phyloP scores from a whole-genome alignment of 2,888 invertebrate genomes.

The Tetheella fluctuosa region DNA sequence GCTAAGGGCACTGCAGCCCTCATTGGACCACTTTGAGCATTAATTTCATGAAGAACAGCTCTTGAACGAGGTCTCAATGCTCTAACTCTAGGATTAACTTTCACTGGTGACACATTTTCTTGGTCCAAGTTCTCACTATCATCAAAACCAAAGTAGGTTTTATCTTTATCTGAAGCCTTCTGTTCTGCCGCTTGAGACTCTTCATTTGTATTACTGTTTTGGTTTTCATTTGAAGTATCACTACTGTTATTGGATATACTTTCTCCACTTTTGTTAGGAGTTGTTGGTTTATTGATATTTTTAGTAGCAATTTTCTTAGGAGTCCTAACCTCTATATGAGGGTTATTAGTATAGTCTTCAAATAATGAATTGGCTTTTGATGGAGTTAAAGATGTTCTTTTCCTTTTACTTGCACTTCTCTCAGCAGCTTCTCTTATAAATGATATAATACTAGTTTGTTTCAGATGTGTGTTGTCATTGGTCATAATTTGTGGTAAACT shows the following conservation, averaged over 20 bases:
- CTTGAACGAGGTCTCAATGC: conserved; percentile 47
- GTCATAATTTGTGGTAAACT: conserved; percentile 48
- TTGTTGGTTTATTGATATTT: conserved; percentile 26
- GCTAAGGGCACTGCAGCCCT: conserved; percentile 56
- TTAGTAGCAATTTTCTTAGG: conserved; percentile 31
- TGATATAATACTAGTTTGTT: conserved; percentile 76
- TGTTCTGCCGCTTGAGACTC: conserved; percentile 30
- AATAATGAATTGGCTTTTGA: conserved; percentile 54
- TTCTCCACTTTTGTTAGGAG: conserved; percentile 16
- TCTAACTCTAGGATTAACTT: conserved; percentile 45
- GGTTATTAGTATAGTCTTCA: conserved; percentile 40
- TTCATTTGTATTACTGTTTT: conserved; percentile 31
- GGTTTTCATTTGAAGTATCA: conserved; percentile 40
- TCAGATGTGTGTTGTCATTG: conserved; percentile 52
- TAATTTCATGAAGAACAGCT: conserved; percentile 24
- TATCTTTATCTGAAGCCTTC: conserved; percentile 48
- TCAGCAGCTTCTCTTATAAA: conserved; percentile 74
- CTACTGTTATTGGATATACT: conserved; percentile 27
- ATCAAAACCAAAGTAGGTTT: conserved; percentile 78
- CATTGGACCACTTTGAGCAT: conserved; percentile 54
- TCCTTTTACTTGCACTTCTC: conserved; percentile 63
- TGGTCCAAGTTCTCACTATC: conserved; percentile 64
- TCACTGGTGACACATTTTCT: conserved; percentile 73
- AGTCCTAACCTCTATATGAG: conserved; percentile 19
- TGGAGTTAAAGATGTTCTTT: conserved; percentile 54